phyloP scores from a whole-genome alignment of 2,113 vertebrate species.

The Brienomyrus brachyistius region DNA sequence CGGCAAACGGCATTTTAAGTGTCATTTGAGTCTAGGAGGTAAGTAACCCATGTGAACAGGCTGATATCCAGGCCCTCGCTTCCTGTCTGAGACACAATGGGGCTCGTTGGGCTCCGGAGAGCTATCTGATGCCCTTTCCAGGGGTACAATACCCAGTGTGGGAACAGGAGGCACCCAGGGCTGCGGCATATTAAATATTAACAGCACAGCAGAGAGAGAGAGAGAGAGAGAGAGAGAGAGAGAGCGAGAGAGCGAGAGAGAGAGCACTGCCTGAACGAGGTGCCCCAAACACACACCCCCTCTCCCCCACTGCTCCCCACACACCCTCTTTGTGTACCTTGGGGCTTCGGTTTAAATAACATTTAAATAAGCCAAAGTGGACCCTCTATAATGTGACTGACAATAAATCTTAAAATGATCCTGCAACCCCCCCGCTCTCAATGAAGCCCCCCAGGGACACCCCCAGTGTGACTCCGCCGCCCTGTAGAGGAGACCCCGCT shows the following conservation, averaged over 20 bases:
- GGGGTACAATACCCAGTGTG: not conserved
- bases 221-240: not conserved
- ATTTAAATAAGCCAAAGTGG: not conserved
- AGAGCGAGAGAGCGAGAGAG: not conserved
- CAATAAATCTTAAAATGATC: not conserved
- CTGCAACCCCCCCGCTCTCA: not conserved
- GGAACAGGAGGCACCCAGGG: not conserved
- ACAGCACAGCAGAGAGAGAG: not conserved
- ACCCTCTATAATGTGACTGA: not conserved
- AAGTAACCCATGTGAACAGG: conserved; percentile 2
- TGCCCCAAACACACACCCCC: not conserved
- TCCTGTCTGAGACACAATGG: not conserved
- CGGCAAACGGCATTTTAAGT: conserved; percentile 1
- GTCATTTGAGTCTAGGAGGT: conserved; percentile 1
- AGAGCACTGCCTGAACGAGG: not conserved
- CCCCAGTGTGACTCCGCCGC: not conserved
- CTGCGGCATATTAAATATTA: not conserved
- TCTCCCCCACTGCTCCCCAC: not conserved
- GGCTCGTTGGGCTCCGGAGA: not conserved
- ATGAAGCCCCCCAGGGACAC: conserved; percentile 14
- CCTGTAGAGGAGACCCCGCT: not conserved
- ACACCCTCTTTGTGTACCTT: not conserved
- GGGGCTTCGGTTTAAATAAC: not conserved
- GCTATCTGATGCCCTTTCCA: not conserved
- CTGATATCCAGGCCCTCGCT: not conserved